These are phyloP conservation scores for Tachina fera DNA, from an alignment of 2,888 invertebrate genomes.

Conservation along the genomic window DNA sequence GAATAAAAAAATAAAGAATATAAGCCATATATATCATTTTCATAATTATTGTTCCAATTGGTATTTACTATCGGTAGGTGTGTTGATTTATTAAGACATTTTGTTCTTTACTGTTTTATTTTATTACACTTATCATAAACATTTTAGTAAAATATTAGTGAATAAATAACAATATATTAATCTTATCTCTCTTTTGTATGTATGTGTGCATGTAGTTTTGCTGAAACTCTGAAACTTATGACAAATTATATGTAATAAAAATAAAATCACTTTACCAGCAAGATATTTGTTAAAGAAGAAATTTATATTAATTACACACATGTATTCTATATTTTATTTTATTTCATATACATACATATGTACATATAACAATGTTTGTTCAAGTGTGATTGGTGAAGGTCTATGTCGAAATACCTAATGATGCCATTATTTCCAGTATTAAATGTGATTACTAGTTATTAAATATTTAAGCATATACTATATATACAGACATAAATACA, in stretches of 20 bases:
- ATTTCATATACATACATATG: no score
- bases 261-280: conserved; percentile 15
- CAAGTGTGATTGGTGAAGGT: neutral
- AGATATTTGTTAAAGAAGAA: conserved; percentile 12
- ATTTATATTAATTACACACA: neutral
- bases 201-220: no score
- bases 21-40: no score
- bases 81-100: no score
- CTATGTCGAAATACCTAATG: conserved; percentile 49
- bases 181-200: no score
- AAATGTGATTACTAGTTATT: conserved; percentile 62
- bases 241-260: neutral
- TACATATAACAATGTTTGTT: neutral
- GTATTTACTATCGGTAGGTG: no score
- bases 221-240: neutral
- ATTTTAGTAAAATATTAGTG: no score
- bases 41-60: no score
- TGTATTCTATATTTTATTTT: conserved; percentile 1
- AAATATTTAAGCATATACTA: conserved; percentile 55
- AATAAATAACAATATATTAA: no score
- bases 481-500: neutral
- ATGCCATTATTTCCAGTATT: conserved; percentile 64
- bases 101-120: no score
- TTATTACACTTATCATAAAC: no score
- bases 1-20: no score